A percentile compares a stretch with the other conserved stretches of the same genome.
phyloP scores from a whole-genome alignment of 2,113 vertebrate genomes.

The Antechinus flavipes region DNA sequence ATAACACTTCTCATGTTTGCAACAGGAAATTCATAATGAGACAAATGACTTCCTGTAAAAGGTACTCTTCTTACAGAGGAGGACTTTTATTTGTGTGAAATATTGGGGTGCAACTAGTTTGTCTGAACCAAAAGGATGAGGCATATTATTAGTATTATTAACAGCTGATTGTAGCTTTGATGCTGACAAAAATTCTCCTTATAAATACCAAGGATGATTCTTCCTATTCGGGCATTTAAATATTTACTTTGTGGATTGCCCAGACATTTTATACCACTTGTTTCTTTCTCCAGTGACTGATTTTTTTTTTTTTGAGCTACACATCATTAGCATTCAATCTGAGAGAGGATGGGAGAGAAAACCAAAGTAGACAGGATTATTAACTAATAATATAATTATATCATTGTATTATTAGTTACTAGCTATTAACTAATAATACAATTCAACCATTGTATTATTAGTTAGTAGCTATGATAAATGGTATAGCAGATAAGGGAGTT shows the following conservation, averaged over 20 bases:
- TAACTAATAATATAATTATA: background rate
- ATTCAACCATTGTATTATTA: no score
- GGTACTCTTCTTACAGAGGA: background rate
- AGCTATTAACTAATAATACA: background rate
- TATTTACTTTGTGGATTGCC: background rate
- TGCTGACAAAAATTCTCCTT: background rate
- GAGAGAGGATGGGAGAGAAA: background rate
- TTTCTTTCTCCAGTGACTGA: background rate
- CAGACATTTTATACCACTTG: background rate
- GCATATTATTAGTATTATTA: background rate
- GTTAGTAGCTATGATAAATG: no score
- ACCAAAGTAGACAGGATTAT: background rate
- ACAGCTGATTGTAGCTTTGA: background rate
- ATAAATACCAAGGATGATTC: background rate
- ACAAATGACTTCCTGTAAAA: background rate
- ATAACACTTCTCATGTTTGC: background rate
- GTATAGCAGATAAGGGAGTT: no score
- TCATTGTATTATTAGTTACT: background rate
- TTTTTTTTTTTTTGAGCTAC: background rate
- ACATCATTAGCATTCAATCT: background rate
- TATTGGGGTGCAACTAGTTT: background rate
- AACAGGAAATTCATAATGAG: background rate
- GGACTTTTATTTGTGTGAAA: background rate
- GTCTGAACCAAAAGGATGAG: background rate
- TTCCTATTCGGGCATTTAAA: background rate